Conservation (phyloP, 2,888 invertebrate genomes). For the Pandemis heparana region DNA sequence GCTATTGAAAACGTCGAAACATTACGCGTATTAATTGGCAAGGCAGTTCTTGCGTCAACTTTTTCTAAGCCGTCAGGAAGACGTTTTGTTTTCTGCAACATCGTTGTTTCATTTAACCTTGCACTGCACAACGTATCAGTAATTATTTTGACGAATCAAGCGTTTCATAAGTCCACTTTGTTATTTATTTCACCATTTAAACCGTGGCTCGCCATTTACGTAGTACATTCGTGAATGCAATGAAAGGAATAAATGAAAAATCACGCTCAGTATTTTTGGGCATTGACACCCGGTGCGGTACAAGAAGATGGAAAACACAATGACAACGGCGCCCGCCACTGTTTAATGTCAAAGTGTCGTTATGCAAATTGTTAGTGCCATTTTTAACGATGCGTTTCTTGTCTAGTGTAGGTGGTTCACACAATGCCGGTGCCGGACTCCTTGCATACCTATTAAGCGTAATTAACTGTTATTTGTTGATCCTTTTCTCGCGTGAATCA, state of each 20-base stretch:
- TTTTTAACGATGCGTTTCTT: neutral
- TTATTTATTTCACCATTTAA: neutral
- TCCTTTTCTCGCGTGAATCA: constrained; percentile 41
- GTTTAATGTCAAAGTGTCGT: neutral
- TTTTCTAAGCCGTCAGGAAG: constrained; percentile 21
- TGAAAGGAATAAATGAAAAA: neutral
- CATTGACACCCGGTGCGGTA: neutral
- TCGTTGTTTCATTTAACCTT: neutral
- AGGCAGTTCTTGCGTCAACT: constrained; percentile 1
- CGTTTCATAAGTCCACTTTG: neutral
- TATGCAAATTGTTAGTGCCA: neutral
- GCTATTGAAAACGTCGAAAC: constrained; percentile 24
- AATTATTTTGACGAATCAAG: neutral
- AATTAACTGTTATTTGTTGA: constrained; percentile 33
- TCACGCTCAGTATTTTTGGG: neutral
- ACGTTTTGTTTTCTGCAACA: constrained; percentile 1
- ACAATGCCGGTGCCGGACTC: neutral
- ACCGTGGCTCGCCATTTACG: neutral
- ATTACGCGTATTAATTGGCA: constrained; percentile 3
- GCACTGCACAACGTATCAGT: neutral
- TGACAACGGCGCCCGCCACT: neutral
- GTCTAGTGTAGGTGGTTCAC: neutral
- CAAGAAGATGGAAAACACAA: neutral
- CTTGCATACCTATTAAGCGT: constrained; percentile 4
- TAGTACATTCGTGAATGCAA: neutral